phyloP scores from a whole-genome alignment of 2,888 invertebrate genomes.

The Lepetodrilus schrolli region DNA sequence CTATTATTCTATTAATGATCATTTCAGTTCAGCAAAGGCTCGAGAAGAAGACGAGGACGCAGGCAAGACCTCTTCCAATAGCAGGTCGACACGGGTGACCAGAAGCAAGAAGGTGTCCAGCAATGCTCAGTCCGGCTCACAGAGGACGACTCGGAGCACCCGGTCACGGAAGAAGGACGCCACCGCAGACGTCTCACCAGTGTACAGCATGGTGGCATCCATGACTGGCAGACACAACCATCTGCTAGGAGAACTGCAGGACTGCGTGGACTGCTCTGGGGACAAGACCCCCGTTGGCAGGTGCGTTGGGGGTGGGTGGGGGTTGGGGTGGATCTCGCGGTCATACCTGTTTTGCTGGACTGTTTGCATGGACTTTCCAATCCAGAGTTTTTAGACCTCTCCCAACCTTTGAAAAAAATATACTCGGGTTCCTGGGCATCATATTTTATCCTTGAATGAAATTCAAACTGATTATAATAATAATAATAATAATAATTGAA shows the following conservation, averaged over 20 bases:
- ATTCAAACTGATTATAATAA: too few species aligned
- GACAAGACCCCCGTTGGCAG: slow-evolving; percentile 13
- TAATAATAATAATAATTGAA: too few species aligned
- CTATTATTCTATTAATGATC: not conserved
- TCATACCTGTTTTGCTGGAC: too few species aligned
- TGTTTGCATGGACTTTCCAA: too few species aligned
- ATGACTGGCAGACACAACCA: not conserved
- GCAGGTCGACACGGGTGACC: slow-evolving; percentile 17
- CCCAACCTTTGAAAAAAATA: too few species aligned
- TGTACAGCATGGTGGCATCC: slow-evolving; percentile 17
- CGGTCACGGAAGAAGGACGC: not conserved
- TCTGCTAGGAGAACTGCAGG: not conserved
- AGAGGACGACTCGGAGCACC: slow-evolving; percentile 4
- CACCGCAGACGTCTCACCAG: not conserved
- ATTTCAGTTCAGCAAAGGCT: not conserved
- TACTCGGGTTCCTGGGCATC: too few species aligned
- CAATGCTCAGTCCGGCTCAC: not conserved
- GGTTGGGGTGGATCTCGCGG: too few species aligned
- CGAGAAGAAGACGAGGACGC: not conserved
- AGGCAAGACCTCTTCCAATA: not conserved
- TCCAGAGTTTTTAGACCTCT: too few species aligned
- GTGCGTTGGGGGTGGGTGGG: too few species aligned
- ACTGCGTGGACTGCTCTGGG: not conserved
- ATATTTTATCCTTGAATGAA: too few species aligned
- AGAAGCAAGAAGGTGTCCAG: not conserved